Evolutionary conservation across 2,113 vertebrate genomes (phyloP).

Genomic region (Stigmatopora nigra): DNA sequence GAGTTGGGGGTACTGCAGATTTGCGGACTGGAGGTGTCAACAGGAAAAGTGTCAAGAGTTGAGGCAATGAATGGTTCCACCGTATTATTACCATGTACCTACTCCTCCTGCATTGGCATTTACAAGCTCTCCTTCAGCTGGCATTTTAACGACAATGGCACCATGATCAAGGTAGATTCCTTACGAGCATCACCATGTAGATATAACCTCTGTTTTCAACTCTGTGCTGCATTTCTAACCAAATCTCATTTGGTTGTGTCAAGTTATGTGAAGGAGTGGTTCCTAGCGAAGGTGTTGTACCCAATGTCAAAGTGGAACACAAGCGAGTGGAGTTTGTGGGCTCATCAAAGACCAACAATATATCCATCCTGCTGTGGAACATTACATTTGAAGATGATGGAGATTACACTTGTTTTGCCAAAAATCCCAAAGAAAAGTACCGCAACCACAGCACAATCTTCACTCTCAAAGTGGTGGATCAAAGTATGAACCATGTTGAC

Average conservation of each 20-base stretch:
- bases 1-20: conserved; percentile 60
- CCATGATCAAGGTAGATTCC: conserved; percentile 43
- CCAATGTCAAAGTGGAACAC: conserved; percentile 43
- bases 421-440: conserved; percentile 80
- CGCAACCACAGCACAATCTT: conserved; percentile 76
- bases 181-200: background rate
- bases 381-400: conserved; percentile 87
- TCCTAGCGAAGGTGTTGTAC: conserved; percentile 62
- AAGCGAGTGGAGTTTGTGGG: conserved; percentile 78
- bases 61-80: conserved; percentile 82
- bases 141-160: conserved; percentile 69
- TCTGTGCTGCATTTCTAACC: background rate
- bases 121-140: conserved; percentile 81
- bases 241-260: conserved; percentile 12
- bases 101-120: conserved; percentile 85
- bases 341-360: conserved; percentile 74
- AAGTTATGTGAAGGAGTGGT: conserved; percentile 72
- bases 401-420: conserved; percentile 82
- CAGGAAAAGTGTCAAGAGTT: conserved; percentile 78
- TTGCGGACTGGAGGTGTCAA: conserved; percentile 78
- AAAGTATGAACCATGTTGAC: conserved; percentile 59
- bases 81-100: conserved; percentile 80
- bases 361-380: conserved; percentile 79
- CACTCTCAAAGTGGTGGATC: conserved; percentile 79
- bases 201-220: background rate